Conservation (phyloP, 2,888 invertebrate genomes). For the Anoplius nigerrimus region DNA sequence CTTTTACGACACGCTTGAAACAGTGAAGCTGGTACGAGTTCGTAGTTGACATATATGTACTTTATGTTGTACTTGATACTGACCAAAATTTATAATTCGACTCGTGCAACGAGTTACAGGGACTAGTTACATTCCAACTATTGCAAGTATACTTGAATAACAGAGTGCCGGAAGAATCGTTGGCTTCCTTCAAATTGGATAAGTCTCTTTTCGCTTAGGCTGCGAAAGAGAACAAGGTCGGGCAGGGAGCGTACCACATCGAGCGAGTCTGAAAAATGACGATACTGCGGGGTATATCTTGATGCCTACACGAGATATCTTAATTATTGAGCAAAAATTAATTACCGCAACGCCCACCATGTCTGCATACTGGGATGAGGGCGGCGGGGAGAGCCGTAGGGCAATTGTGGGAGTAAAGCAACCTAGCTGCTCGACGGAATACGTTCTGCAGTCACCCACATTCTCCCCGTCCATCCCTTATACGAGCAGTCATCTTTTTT, state of each 20-base stretch:
- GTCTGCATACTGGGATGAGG: constrained; percentile 42
- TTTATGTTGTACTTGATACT: too few species aligned
- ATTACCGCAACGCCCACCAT: constrained; percentile 67
- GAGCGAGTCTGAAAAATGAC: constrained; percentile 58
- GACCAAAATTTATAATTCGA: too few species aligned
- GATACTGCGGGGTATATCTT: constrained; percentile 58
- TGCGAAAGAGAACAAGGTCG: constrained; percentile 5
- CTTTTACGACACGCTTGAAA: too few species aligned
- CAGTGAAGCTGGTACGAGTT: too few species aligned
- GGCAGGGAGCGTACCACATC: constrained; percentile 41
- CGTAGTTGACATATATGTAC: too few species aligned
- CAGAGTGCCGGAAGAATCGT: constrained; percentile 15
- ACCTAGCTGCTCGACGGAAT: background rate
- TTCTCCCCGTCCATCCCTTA: background rate
- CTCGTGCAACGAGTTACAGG: too few species aligned
- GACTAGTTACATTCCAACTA: too few species aligned
- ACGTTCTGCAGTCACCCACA: background rate
- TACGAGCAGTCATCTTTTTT: background rate
- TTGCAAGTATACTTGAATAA: too few species aligned
- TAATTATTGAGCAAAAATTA: constrained; percentile 70
- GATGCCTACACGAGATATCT: constrained; percentile 62
- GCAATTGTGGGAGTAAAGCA: constrained; percentile 52
- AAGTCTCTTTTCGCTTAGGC: too few species aligned
- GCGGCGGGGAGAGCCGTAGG: constrained; percentile 48
- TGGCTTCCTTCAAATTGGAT: constrained; percentile 20